Percentiles rank a stretch among this genome's conserved stretches.
phyloP scores from a whole-genome alignment of 2,888 invertebrate genomes.

The Crossocerus cetratus region DNA sequence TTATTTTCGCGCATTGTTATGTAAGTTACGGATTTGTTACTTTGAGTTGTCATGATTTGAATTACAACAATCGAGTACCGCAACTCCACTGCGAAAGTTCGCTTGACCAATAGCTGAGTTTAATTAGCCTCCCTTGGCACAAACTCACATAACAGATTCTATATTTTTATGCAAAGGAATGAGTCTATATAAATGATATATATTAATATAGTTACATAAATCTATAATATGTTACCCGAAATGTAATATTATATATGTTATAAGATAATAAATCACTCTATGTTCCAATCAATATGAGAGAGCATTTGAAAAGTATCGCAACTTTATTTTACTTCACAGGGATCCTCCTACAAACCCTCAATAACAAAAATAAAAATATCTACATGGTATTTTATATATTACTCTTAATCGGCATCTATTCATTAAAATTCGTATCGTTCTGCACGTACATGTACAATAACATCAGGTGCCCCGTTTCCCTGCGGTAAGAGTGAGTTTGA shows the following conservation, averaged over 20 bases:
- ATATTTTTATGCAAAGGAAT: conserved; percentile 75
- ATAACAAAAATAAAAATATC: conserved; percentile 5
- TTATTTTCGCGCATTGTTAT: conserved; percentile 24
- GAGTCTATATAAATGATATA: conserved; percentile 68
- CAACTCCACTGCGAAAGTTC: conserved; percentile 33
- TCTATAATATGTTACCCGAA: conserved; percentile 74
- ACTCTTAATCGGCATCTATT: conserved; percentile 1
- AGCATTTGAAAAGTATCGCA: neutral
- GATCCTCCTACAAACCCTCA: conserved; percentile 27
- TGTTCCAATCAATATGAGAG: conserved; percentile 64
- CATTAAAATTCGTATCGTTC: too few species aligned
- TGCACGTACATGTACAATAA: too few species aligned
- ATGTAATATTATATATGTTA: conserved; percentile 74
- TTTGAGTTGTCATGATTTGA: neutral
- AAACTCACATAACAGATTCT: conserved; percentile 71
- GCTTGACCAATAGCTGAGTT: conserved; percentile 58
- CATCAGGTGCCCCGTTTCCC: too few species aligned
- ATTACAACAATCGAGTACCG: conserved; percentile 23
- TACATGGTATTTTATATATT: neutral
- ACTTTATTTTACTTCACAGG: neutral
- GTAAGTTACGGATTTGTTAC: conserved; percentile 37
- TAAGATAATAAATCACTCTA: conserved; percentile 75
- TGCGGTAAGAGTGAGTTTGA: too few species aligned
- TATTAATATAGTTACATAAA: conserved; percentile 67
- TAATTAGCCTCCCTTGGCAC: conserved; percentile 66